phyloP scores from a whole-genome alignment of 2,113 vertebrate genomes.

The Alethe diademata region DNA sequence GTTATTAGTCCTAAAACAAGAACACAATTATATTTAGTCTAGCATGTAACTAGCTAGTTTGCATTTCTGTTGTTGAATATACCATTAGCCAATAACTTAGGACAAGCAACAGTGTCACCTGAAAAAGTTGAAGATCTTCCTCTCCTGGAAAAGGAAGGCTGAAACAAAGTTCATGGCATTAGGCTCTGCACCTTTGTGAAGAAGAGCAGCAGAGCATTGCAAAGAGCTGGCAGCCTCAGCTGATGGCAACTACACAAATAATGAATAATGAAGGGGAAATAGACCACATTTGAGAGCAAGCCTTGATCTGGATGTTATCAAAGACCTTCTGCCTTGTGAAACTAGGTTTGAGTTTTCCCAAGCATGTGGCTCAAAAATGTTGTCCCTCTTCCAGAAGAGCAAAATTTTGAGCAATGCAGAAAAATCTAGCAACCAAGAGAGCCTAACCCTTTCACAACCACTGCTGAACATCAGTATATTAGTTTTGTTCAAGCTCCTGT shows the following conservation, averaged over 20 bases:
- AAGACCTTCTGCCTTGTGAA: background rate
- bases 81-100: background rate
- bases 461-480: background rate
- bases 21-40: background rate
- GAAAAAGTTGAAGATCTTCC: background rate
- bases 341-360: background rate
- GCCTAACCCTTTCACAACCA: background rate
- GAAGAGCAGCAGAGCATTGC: background rate
- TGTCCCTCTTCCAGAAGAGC: background rate
- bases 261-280: background rate
- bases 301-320: background rate
- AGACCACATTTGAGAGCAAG: background rate
- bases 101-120: background rate
- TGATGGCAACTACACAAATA: background rate
- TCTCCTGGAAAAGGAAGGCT: background rate
- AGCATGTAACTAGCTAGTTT: background rate
- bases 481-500: background rate
- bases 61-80: background rate
- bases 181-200: background rate
- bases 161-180: background rate
- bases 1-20: background rate
- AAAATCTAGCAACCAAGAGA: background rate
- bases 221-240: background rate
- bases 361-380: background rate
- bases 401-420: background rate